Conservation (phyloP, 2,797 vertebrate genomes). For the Alectoris magna region DNA sequence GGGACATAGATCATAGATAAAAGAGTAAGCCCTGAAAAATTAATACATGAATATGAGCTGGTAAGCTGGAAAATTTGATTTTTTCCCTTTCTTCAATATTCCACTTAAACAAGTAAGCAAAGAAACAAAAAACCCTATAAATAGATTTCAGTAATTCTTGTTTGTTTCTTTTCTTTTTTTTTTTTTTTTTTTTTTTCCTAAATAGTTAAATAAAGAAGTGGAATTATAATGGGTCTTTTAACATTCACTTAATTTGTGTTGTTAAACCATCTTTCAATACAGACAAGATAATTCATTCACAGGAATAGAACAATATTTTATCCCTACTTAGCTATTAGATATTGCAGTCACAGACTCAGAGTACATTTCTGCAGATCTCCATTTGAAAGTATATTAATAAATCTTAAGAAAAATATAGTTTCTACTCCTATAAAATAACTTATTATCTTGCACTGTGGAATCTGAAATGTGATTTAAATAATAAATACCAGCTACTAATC, state of each 20-base stretch:
- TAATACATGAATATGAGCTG: neutral
- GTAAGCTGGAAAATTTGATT: neutral
- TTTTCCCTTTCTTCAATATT: neutral
- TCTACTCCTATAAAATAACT: neutral
- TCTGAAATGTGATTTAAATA: conserved; percentile 39
- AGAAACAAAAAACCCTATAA: neutral
- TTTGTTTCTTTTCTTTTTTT: neutral
- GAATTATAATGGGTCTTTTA: neutral
- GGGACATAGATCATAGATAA: conserved; percentile 6
- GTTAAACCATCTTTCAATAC: neutral
- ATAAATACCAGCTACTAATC: neutral
- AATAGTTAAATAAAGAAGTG: neutral
- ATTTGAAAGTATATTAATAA: neutral
- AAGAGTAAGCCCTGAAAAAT: neutral
- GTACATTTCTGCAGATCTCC: neutral
- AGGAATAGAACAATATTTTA: neutral
- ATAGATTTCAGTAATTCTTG: neutral
- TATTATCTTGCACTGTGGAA: neutral
- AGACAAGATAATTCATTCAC: conserved; percentile 20
- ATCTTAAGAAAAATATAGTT: neutral
- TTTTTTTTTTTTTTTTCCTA: neutral
- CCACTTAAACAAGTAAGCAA: neutral
- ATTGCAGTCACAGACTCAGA: neutral
- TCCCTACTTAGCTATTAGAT: neutral
- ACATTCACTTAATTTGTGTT: conserved; percentile 22